Percentiles rank a stretch among this genome's conserved stretches.
phyloP scores from a whole-genome alignment of 2,113 vertebrate species.

The Pionites leucogaster region DNA sequence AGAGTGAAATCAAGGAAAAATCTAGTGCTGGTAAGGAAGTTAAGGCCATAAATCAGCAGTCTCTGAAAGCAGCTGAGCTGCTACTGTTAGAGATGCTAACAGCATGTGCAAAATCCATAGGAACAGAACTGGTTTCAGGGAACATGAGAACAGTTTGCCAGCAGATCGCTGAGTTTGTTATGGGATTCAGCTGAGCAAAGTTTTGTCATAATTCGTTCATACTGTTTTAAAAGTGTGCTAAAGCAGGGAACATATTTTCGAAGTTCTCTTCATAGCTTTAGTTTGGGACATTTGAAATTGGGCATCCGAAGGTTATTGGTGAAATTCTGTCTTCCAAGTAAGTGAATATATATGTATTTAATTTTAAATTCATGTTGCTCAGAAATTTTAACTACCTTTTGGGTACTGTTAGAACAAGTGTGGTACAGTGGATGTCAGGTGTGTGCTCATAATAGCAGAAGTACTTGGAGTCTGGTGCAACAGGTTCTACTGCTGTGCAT shows the following conservation, averaged over 20 bases:
- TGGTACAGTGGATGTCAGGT: background rate
- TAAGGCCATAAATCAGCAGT: background rate
- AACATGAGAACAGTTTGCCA: background rate
- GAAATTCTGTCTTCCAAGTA: background rate
- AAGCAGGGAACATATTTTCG: background rate
- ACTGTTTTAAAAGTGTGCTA: background rate
- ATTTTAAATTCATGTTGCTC: background rate
- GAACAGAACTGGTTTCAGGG: background rate
- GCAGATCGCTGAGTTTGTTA: background rate
- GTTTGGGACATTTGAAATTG: background rate
- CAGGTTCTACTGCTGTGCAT: background rate
- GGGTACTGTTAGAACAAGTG: background rate
- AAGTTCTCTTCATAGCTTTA: background rate
- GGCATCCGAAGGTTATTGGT: background rate
- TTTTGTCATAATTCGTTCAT: background rate
- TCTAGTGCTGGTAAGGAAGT: background rate
- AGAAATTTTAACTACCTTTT: background rate
- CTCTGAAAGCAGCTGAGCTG: background rate
- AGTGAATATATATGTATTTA: background rate
- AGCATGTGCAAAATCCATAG: rapidly evolving
- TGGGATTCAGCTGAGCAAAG: background rate
- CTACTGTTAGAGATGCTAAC: background rate
- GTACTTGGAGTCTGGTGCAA: background rate
- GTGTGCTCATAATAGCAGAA: background rate
- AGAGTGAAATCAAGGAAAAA: background rate